phyloP scores from a whole-genome alignment of 2,797 vertebrate genomes.

The Enteromius fasciolatus region DNA sequence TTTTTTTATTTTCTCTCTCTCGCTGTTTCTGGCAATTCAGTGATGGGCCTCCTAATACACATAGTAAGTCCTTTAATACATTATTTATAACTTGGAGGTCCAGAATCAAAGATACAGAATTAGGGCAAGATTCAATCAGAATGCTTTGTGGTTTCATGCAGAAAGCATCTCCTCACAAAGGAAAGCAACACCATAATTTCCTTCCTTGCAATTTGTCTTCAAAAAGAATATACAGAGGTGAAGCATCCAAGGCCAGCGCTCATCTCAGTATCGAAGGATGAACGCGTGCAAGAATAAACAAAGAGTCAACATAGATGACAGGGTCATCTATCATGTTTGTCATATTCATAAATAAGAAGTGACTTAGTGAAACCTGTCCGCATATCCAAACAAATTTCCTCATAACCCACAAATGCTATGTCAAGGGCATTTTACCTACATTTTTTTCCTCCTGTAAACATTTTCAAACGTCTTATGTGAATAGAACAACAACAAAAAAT shows the following conservation, averaged over 20 bases:
- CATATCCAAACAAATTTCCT: slow-evolving; percentile 17
- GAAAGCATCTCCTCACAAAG: slow-evolving; percentile 73
- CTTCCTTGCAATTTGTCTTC: neutral
- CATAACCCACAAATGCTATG: slow-evolving; percentile 30
- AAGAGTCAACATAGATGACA: slow-evolving; percentile 2
- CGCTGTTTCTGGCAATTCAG: slow-evolving; percentile 65
- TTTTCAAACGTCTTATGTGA: neutral
- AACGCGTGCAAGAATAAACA: slow-evolving; percentile 5
- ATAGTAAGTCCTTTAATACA: slow-evolving; percentile 81
- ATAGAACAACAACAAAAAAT: neutral
- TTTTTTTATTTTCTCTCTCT: slow-evolving; percentile 61
- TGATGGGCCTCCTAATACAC: slow-evolving; percentile 72
- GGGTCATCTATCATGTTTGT: slow-evolving; percentile 8
- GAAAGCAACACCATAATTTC: slow-evolving; percentile 61
- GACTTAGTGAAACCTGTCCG: neutral
- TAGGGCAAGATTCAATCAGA: slow-evolving; percentile 71
- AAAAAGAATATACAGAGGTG: slow-evolving; percentile 8
- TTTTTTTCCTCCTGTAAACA: neutral
- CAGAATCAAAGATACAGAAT: slow-evolving; percentile 78
- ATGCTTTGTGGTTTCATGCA: slow-evolving; percentile 73
- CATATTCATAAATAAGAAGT: neutral
- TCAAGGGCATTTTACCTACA: slow-evolving; percentile 15
- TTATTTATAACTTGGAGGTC: slow-evolving; percentile 78
- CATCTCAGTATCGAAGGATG: slow-evolving; percentile 7
- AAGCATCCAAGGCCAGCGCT: slow-evolving; percentile 17